Conservation (phyloP, 2,797 vertebrate species). For the Rachycentron canadum region DNA sequence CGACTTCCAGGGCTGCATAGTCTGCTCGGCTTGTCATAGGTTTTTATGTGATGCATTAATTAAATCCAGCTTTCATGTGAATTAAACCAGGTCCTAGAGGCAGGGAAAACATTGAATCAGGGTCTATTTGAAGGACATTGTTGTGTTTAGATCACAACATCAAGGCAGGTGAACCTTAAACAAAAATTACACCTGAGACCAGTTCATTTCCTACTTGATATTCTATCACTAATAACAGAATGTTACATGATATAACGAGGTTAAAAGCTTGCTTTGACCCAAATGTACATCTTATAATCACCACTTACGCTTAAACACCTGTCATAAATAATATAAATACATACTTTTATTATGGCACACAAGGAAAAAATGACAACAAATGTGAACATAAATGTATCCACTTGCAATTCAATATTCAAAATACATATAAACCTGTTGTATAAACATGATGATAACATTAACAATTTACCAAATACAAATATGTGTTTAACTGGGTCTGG, state of each 20-base stretch:
- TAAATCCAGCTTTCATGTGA: background rate
- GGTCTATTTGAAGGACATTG: constrained; percentile 13
- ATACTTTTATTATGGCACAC: background rate
- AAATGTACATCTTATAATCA: background rate
- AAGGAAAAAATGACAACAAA: background rate
- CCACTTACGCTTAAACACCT: background rate
- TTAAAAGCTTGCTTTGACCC: background rate
- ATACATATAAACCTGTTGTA: background rate
- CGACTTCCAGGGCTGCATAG: background rate
- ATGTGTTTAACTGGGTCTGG: constrained; percentile 21
- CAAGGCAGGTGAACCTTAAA: background rate
- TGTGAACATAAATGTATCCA: background rate
- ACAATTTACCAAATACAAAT: constrained; percentile 25
- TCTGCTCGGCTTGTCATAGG: background rate
- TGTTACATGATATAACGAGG: constrained; percentile 1
- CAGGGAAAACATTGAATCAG: background rate
- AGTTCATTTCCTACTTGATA: background rate
- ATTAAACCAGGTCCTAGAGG: background rate
- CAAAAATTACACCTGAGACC: background rate
- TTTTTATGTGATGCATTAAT: constrained; percentile 11
- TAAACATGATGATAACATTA: constrained; percentile 14
- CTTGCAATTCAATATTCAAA: background rate
- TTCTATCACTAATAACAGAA: background rate
- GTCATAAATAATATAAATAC: background rate
- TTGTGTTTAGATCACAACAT: constrained; percentile 16